Evolutionary conservation across 2,797 vertebrate species (phyloP), one percentile per base, ranked within the genome.

Genomic region (Artibeus lituratus): DNA sequence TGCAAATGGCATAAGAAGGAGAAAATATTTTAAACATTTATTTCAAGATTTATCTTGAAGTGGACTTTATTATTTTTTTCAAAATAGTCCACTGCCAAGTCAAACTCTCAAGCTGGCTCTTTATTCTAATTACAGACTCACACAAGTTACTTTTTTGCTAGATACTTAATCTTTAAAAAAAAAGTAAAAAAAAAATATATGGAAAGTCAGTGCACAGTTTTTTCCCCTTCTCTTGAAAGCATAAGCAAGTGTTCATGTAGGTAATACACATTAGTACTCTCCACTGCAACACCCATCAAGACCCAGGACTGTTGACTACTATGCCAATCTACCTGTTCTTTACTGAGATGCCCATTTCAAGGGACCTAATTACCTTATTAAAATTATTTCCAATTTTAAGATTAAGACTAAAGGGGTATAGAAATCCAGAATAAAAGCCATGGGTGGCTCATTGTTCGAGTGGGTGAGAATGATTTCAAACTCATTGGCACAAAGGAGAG

Each of bases 381-480:
- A 89, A 76, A 77, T 69, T 47, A 92, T 86, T 95, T 94, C 88
- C 22, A 87, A 70, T 19, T 82, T 95, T 51, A 35, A 59, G n/a
- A 72, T 59, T 47, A 57, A 47, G n/a, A 92, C 87, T 87, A 47
- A 91, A 91, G 26, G 35, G 9, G 26, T 22, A 57, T 3, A 95
- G 78, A 90, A 91, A 70, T 39, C 15, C 51, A 65, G 21, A 4
- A 39, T 69, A 42, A 87, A 90, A 90, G 39, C 37, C 85, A 89
- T 67, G 53, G n/a, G 67, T 59, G 70, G n/a, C 26, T 78, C 55
- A 37, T 35, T 37, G 81, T 59, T 12, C 22, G 55, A 15, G 21
- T 18, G 76, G 37, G 18, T 16, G 14, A 94, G 55, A 72, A 88
- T 83, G 51, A 87, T 32, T 85, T 93, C 74, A 44, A 32, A 72